These are phyloP conservation scores for Polyploca ridens DNA, from an alignment of 2,888 invertebrate species.

Conservation along the genomic window DNA sequence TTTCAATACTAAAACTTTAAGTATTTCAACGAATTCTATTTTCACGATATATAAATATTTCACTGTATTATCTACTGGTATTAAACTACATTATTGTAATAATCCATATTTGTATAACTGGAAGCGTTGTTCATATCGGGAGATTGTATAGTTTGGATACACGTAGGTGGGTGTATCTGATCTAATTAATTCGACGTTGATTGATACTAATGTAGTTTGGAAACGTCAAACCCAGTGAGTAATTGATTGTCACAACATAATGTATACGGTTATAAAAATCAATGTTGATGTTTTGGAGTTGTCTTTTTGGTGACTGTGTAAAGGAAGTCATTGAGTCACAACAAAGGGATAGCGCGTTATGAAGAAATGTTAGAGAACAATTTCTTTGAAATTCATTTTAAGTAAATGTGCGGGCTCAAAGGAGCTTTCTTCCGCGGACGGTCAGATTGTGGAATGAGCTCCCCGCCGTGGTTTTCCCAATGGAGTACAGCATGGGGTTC, in stretches of 20 bases:
- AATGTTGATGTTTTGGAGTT: slow-evolving; percentile 23
- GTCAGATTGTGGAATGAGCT: no score
- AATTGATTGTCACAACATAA: slow-evolving; percentile 81
- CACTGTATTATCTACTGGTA: not conserved
- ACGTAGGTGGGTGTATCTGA: slow-evolving; percentile 75
- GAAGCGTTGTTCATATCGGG: slow-evolving; percentile 9
- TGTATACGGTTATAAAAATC: slow-evolving; percentile 55
- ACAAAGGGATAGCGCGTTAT: not conserved
- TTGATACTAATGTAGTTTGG: slow-evolving; percentile 79
- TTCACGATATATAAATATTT: not conserved
- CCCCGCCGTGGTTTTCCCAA: no score
- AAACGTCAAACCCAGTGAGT: slow-evolving; percentile 67
- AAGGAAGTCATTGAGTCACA: slow-evolving; percentile 6
- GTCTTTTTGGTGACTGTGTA: slow-evolving; percentile 19
- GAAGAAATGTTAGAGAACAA: no score
- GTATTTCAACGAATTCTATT: not conserved
- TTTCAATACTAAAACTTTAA: no score
- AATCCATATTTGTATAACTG: not conserved
- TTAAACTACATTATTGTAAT: not conserved
- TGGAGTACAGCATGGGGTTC: no score
- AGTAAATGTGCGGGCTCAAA: no score
- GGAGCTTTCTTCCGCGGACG: no score
- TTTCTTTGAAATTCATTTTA: no score
- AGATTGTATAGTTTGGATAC: slow-evolving; percentile 38
- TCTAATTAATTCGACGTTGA: slow-evolving; percentile 83